Percentiles rank a stretch among this genome's conserved stretches.
Evolutionary conservation across 92 coral and sea anemone species (phyloP).

Genomic region (Montipora capitata): DNA sequence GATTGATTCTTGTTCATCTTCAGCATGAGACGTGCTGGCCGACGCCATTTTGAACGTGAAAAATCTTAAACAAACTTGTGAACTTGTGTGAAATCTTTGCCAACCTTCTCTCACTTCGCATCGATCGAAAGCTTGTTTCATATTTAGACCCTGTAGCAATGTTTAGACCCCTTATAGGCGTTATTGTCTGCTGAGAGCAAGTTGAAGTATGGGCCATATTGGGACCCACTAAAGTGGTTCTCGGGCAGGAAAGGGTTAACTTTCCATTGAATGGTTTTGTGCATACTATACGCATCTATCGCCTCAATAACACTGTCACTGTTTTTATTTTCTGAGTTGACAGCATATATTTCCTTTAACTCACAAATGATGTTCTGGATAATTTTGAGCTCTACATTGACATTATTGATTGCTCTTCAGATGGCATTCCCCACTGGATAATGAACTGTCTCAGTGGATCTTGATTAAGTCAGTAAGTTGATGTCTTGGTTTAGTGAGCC

Average conservation of each 20-base stretch:
- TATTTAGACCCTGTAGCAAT: slow-evolving; percentile 3
- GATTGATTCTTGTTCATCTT: slow-evolving; percentile 17
- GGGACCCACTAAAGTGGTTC: slow-evolving; percentile 49
- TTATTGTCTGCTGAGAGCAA: slow-evolving; percentile 31
- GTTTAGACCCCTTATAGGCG: slow-evolving; percentile 30
- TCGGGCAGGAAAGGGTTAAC: slow-evolving; percentile 32
- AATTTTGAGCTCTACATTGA: too few relatives aligned
- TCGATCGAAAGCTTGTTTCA: slow-evolving; percentile 32
- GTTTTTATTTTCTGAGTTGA: too few relatives aligned
- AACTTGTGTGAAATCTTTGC: background rate
- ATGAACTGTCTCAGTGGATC: too few relatives aligned
- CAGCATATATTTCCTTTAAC: too few relatives aligned
- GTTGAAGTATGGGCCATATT: slow-evolving; percentile 7
- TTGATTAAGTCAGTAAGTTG: too few relatives aligned
- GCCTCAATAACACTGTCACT: too few relatives aligned
- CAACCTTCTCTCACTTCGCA: slow-evolving; percentile 8
- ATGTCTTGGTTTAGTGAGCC: too few relatives aligned
- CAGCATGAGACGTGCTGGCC: background rate
- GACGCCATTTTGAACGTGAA: background rate
- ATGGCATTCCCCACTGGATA: too few relatives aligned
- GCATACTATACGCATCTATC: too few relatives aligned
- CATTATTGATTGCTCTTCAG: too few relatives aligned
- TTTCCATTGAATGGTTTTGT: too few relatives aligned
- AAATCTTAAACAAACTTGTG: background rate
- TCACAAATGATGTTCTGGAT: too few relatives aligned